Evolutionary conservation across 1,140 invertebrate species (phyloP), one percentile per base, ranked within the genome.

Genomic region (Lineus longissimus): DNA sequence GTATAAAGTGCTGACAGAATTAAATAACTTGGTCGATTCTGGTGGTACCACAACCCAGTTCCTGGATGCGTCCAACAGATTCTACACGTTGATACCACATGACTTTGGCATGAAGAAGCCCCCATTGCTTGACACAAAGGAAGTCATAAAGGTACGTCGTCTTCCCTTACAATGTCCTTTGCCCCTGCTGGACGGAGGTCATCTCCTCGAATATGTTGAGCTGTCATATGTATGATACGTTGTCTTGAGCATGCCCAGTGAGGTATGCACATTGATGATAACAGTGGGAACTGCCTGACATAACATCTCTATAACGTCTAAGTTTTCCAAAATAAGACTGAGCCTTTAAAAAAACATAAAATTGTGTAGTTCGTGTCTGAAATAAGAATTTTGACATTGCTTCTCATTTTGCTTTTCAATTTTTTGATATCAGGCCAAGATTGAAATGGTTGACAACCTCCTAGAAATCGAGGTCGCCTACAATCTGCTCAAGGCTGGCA

Each of bases 401-500:
- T 36, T 7, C 33, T 36, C 33, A 7, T 51, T 19, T 4, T 51
- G 6, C 19, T 51, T n/a, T 55, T 45, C 73, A n/a, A 64, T 60
- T 65, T 73, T 68, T n/a, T n/a, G n/a, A n/a, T n/a, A n/a, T 70
- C 67, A 90, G 84, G 64, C 78, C n/a, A 96, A 97, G 83, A 86
- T 89, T 15, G 89, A 92, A 69, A 95, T 98, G 93, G 77, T 98
- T 45, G 92, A 96, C 68, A 92, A 89, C 64, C 78, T 99, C 27
- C 81, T 94, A 62, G 95, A 98, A 76, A 93, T 99, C 69, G 95
- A 98, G 82, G 87, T 96, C 43, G 95, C 95, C 0, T 98, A 95
- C 81, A 94, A 85, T 70, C 77, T 98, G 60, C 82, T 98, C 55
- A 89, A 91, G 71, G 80, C 77, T 36, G 78, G 73, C 0, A 82